Conservation (phyloP, 2,888 invertebrate species). For the Argyresthia albistria region DNA sequence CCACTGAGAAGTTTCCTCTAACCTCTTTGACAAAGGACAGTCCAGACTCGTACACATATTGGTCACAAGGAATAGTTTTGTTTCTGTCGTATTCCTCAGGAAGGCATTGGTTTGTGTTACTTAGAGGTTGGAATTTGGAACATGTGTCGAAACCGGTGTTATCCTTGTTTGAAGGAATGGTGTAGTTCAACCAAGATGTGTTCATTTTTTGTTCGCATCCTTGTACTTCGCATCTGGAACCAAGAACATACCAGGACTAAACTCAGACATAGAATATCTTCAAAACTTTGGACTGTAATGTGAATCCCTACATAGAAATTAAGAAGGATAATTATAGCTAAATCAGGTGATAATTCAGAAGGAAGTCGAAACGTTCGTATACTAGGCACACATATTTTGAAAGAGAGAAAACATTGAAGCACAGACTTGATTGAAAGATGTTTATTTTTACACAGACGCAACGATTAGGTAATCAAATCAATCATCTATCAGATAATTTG, state of each 20-base stretch:
- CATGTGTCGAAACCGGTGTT: slow-evolving; percentile 29
- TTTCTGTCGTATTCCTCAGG: slow-evolving; percentile 38
- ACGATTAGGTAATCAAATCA: too few species aligned
- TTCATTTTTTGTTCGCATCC: slow-evolving; percentile 55
- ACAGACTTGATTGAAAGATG: too few species aligned
- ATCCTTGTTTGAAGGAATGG: slow-evolving; percentile 37
- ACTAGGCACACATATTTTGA: too few species aligned
- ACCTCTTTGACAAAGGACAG: slow-evolving; percentile 57
- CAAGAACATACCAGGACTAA: not conserved
- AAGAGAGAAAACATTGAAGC: too few species aligned
- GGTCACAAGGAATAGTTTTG: slow-evolving; percentile 35
- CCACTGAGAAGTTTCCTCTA: slow-evolving; percentile 5
- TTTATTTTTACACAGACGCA: too few species aligned
- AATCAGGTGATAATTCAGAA: too few species aligned
- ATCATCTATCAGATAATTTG: too few species aligned
- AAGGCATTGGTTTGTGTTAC: slow-evolving; percentile 28
- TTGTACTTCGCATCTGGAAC: slow-evolving; percentile 42
- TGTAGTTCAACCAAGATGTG: slow-evolving; percentile 51
- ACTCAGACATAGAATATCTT: too few species aligned
- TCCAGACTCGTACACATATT: slow-evolving; percentile 43
- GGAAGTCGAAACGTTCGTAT: too few species aligned
- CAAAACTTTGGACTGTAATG: too few species aligned
- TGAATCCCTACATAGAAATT: too few species aligned
- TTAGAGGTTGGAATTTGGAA: slow-evolving; percentile 26
- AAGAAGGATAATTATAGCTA: too few species aligned